Base-by-base conservation (phyloP, 1,140 invertebrate species). In the Papilio glaucus region DNA sequence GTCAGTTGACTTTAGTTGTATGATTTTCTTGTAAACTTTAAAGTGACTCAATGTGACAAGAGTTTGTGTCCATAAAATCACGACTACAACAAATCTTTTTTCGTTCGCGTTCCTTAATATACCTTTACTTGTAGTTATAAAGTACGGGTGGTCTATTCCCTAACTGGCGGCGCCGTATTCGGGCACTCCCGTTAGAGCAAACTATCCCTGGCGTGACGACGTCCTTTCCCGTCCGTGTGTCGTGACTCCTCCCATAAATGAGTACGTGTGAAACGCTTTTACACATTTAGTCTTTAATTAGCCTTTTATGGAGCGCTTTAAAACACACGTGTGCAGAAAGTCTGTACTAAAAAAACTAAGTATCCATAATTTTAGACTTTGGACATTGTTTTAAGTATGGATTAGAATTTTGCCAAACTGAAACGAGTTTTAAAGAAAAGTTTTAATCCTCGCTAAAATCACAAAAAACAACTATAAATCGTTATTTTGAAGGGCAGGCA, bases 261-360 rank as follows among this genome's bases (percentile, higher is more conserved):
- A 10, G 26, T 33, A 49, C 67, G 67, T 53, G 67, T 69, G 67
- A 53, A 69, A 21, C 45, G 29, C n/a, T 12, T 45, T 29, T 26
- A 69, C 45, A 53, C 24, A 9, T 69, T 69, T 69, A 33, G 21
- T 69, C 26, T 69, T 53, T 69, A 69, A 69, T 69, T 49, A 69
- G 18, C 67, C 67, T 45, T 69, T 69, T 69, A 69, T 33, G 42
- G 67, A n/a, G 12, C 3, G 39, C 24, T 68, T 65, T 41, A 42
- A 45, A 45, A 68, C 6, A 41, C 63, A 42, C 37, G 63, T 67
- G 21, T 24, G 29, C 4, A 38, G 33, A n/a, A n/a, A 13, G 45
- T 53, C 15, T 8, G 15, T 18, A 53, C 29, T 57, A 24, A 26
- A 57, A 57, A 21, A 49, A 49, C 21, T 33, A 6, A 33, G 29